Evolutionary conservation across 2,113 vertebrate species (phyloP), one percentile per base, ranked within the genome.

Genomic region (Chaetodon auriga): DNA sequence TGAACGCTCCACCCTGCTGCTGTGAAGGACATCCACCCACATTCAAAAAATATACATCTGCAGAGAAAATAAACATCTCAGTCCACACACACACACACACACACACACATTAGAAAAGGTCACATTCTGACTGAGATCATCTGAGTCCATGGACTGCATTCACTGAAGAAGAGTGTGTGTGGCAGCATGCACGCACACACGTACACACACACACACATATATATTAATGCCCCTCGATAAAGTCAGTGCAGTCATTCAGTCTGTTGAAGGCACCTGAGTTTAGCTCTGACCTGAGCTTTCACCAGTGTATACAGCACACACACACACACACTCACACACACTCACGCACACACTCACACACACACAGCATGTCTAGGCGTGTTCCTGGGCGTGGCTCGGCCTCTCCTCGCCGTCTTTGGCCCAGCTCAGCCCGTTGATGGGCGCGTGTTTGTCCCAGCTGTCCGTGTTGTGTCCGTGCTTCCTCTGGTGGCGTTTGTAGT

Each of bases 401-500:
- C 60, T 51, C 57, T 85, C 82, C 72, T 66, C 69, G 7, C 60
- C 15, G 48, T 61, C 78, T n/a, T 3, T 21, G 41, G 41, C 60
- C 86, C 89, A 85, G 83, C 78, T n/a, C 3, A 68, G 75, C 21
- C 90, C 68, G 30, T 68, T 64, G 51, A 38, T 9, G 21, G 87
- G 81, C 0, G 61, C 35, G 51, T 84, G 86, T 38, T 95, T 95
- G 63, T 92, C 96, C 97, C 97, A 98, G 91, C 92, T 95, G 84
- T 96, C 96, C 0, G 95, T 89, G 7, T 96, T 83, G 74, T 97
- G 97, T 46, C 97, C 96, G 0, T 99, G 97, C 75, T 98, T 98
- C 93, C 97, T 96, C 95, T 99, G 97, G 92, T 99, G 98, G n/a
- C 98, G 96, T 82, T 99, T 99, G 95, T 99, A 99, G 95, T 99